Percentiles rank a stretch among this genome's conserved stretches.
Conservation (phyloP, 2,797 vertebrate species). For the Chaetophractus vellerosus region DNA sequence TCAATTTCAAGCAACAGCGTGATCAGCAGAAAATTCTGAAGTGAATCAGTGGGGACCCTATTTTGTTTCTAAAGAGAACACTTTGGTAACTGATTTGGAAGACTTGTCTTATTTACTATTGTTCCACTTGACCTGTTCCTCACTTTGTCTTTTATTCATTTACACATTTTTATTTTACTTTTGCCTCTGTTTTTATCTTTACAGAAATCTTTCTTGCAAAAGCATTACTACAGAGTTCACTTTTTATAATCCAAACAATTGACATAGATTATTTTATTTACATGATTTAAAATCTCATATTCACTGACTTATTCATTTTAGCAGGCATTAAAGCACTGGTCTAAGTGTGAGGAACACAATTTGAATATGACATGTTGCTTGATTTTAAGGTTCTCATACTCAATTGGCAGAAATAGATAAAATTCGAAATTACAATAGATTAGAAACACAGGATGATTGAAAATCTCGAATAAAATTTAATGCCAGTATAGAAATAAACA, state of each 20-base stretch:
- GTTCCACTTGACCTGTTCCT: constrained; percentile 24
- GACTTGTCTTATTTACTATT: constrained; percentile 39
- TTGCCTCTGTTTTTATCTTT: background rate
- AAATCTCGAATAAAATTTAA: background rate
- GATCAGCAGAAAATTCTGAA: constrained; percentile 24
- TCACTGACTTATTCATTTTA: background rate
- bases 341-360: background rate
- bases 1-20: background rate
- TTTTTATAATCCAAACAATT: background rate
- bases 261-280: background rate
- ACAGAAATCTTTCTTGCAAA: background rate
- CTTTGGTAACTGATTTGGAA: background rate
- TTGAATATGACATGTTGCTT: background rate
- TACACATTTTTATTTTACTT: constrained; percentile 23
- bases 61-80: constrained; percentile 46
- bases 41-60: background rate
- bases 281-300: background rate
- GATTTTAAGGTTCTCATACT: background rate
- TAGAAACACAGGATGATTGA: background rate
- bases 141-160: background rate
- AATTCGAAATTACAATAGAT: background rate
- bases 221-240: background rate
- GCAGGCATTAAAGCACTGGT: background rate
- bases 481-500: background rate
- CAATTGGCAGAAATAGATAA: background rate